Percentiles rank a stretch among this genome's conserved stretches.
phyloP scores from a whole-genome alignment of 2,888 invertebrate genomes.

The Melieria crassipennis region DNA sequence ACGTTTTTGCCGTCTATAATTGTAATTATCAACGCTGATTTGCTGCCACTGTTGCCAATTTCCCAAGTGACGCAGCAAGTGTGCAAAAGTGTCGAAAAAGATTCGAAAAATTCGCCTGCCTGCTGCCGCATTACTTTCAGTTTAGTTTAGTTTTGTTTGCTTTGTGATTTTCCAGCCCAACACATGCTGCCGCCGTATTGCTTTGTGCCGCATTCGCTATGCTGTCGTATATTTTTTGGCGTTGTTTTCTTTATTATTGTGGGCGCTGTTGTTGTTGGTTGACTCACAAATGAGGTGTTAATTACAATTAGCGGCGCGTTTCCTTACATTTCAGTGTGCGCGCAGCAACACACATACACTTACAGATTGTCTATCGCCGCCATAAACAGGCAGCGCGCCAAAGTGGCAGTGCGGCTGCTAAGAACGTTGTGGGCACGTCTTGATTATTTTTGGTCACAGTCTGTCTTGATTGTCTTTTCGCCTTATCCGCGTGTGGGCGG shows the following conservation, averaged over 20 bases:
- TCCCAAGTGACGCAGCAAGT: slow-evolving; percentile 27
- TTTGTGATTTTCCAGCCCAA: background rate
- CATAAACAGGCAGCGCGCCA: background rate
- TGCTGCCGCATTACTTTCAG: background rate
- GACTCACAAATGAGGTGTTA: slow-evolving; percentile 27
- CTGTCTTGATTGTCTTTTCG: slow-evolving; percentile 24
- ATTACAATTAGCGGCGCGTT: slow-evolving; percentile 25
- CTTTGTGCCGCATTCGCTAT: slow-evolving; percentile 2
- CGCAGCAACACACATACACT: background rate
- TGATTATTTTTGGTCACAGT: slow-evolving; percentile 29
- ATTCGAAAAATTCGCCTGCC: slow-evolving; percentile 4
- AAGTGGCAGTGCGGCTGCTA: background rate
- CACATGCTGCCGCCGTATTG: slow-evolving; percentile 3
- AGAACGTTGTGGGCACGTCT: background rate
- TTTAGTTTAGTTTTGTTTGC: slow-evolving; percentile 10
- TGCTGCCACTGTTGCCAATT: slow-evolving; percentile 22
- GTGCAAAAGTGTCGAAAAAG: slow-evolving; percentile 18
- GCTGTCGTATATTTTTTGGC: slow-evolving; percentile 4
- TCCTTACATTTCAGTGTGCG: background rate
- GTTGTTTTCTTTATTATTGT: slow-evolving; percentile 12
- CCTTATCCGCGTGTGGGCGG: too few species aligned
- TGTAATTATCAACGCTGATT: slow-evolving; percentile 33
- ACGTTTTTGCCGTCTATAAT: slow-evolving; percentile 19
- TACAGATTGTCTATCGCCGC: background rate
- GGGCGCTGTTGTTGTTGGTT: slow-evolving; percentile 3